A percentile compares a stretch with the other conserved stretches of the same genome.
Evolutionary conservation across 2,797 vertebrate species (phyloP).

Genomic region (Ispidina lecontei): DNA sequence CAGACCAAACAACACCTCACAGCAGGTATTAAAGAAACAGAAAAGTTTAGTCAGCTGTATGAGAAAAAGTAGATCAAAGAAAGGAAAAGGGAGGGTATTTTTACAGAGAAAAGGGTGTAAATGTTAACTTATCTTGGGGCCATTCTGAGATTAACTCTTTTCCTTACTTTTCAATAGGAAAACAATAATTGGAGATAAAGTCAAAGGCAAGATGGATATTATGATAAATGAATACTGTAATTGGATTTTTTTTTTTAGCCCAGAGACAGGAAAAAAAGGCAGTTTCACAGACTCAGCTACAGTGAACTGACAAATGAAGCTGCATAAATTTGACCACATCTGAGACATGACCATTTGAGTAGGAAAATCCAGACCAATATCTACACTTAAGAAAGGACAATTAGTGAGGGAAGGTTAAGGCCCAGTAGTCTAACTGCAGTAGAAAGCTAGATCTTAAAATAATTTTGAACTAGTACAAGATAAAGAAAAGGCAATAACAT

Average conservation of each 20-base stretch:
- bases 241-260: not conserved
- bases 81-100: not conserved
- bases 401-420: not conserved
- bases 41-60: not conserved
- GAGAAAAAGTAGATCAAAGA: conserved; percentile 19
- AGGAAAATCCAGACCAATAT: not conserved
- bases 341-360: not conserved
- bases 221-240: not conserved
- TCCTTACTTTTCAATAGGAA: not conserved
- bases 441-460: not conserved
- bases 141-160: not conserved
- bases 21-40: not conserved
- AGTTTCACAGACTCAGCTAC: not conserved
- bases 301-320: not conserved
- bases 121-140: not conserved
- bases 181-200: not conserved
- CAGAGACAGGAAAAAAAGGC: not conserved
- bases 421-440: not conserved
- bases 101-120: not conserved
- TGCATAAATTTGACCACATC: not conserved
- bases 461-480: not conserved
- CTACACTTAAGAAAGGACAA: not conserved
- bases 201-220: not conserved
- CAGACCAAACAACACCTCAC: not conserved
- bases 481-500: not conserved